phyloP scores from a whole-genome alignment of 2,888 invertebrate species.

The Netelia inedita region DNA sequence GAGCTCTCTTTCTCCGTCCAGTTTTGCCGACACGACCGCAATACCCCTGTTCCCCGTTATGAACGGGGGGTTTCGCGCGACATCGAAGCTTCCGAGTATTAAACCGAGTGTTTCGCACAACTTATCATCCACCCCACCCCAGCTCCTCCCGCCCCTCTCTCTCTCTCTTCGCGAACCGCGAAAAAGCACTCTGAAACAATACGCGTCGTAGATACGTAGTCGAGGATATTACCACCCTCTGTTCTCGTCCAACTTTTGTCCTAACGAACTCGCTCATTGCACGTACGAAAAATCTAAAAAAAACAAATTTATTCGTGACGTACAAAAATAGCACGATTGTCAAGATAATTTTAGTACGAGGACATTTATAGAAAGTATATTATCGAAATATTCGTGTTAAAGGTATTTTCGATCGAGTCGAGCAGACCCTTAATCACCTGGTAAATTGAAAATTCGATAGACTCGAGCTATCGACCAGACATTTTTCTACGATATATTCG shows the following conservation, averaged over 20 bases:
- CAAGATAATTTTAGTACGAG: not conserved
- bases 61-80: not conserved
- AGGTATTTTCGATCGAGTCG: not conserved
- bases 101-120: slow-evolving; percentile 28
- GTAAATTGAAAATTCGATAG: not conserved
- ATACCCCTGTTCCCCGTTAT: slow-evolving; percentile 33
- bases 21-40: slow-evolving; percentile 73
- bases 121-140: slow-evolving; percentile 37
- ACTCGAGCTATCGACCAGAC: not conserved
- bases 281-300: not conserved
- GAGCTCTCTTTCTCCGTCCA: slow-evolving; percentile 23
- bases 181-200: not conserved
- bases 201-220: not conserved
- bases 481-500: not conserved
- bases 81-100: slow-evolving; percentile 12
- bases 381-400: not conserved
- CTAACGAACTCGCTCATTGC: not conserved
- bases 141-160: not conserved
- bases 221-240: not conserved
- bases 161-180: slow-evolving; percentile 42
- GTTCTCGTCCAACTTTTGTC: not conserved
- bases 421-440: not conserved
- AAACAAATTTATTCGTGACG: not conserved
- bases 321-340: not conserved
- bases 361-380: not conserved